These are phyloP conservation scores for Hyposoter dolosus DNA, from an alignment of 2,888 invertebrate genomes.

Conservation along the genomic window DNA sequence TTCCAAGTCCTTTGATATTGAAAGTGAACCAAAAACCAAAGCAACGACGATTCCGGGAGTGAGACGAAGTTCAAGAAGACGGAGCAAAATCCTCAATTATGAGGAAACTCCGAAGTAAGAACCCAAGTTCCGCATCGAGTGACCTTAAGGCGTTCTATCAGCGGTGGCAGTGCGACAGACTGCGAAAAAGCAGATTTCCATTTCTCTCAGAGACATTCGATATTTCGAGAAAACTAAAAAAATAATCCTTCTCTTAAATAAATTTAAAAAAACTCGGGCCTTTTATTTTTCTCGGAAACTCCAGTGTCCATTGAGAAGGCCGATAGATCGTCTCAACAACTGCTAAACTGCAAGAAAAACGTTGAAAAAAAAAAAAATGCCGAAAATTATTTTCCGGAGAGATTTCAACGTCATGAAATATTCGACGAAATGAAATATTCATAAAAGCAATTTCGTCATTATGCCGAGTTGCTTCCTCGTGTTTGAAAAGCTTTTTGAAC, in stretches of 20 bases:
- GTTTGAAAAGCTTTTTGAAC: too few relatives aligned
- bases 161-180: too few relatives aligned
- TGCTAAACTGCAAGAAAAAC: not conserved
- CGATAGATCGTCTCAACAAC: not conserved
- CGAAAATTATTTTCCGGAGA: not conserved
- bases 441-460: not conserved
- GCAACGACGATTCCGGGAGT: not conserved
- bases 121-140: not conserved
- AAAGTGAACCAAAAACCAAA: not conserved
- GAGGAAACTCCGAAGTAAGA: not conserved
- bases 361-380: not conserved
- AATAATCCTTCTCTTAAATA: not conserved
- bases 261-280: not conserved
- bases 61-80: slow-evolving; percentile 1
- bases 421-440: too few relatives aligned
- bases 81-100: not conserved
- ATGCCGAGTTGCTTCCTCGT: not conserved
- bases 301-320: not conserved
- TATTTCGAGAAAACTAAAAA: not conserved
- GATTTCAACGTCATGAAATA: not conserved
- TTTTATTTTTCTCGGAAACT: not conserved
- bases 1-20: not conserved
- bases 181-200: too few relatives aligned
- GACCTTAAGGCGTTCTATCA: not conserved
- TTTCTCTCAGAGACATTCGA: not conserved